Evolutionary conservation across 2,113 vertebrate species (phyloP).

Genomic region (Conger conger): DNA sequence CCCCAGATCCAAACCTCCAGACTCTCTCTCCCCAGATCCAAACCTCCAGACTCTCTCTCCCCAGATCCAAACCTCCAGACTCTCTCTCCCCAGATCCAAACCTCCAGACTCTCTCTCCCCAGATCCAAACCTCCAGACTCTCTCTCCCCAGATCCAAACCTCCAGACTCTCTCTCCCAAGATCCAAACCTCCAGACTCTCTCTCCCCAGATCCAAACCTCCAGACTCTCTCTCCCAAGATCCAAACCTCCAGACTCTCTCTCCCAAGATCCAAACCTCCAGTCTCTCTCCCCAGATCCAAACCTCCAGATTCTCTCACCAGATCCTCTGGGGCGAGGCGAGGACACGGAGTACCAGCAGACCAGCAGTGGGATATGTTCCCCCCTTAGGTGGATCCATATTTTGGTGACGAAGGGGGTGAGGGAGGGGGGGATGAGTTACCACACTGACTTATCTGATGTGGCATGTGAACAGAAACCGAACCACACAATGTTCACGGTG

Average conservation of each 20-base stretch:
- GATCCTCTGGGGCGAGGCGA: constrained; percentile 26
- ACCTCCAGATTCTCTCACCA: neutral
- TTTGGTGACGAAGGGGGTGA: neutral
- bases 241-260: constrained; percentile 9
- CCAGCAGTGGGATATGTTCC: constrained; percentile 44
- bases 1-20: no score
- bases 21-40: neutral
- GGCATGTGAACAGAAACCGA: constrained; percentile 50
- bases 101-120: neutral
- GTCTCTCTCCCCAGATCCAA: neutral
- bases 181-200: neutral
- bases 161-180: neutral
- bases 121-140: no score
- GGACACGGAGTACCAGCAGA: constrained; percentile 32
- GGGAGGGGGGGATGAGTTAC: constrained; percentile 12
- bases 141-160: neutral
- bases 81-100: neutral
- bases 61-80: neutral
- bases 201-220: neutral
- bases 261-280: no score
- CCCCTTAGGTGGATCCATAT: constrained; percentile 43
- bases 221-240: neutral
- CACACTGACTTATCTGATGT: constrained; percentile 50
- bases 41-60: no score
- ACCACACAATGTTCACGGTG: constrained; percentile 43